A percentile compares a stretch with the other conserved stretches of the same genome.
phyloP scores from a whole-genome alignment of 2,888 invertebrate genomes.

The Argyresthia goedartella region DNA sequence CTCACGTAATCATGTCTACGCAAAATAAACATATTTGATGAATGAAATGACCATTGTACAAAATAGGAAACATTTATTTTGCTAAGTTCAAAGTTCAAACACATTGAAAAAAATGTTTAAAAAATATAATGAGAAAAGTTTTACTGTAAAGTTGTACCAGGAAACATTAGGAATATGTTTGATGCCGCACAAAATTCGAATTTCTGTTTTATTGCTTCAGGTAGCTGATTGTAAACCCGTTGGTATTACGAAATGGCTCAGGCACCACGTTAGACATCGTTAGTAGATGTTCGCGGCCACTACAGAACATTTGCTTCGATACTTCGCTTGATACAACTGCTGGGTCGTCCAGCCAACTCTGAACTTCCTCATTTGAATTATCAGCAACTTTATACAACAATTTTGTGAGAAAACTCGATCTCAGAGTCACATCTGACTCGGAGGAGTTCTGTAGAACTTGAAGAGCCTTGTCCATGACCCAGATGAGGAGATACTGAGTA shows the following conservation, averaged over 20 bases:
- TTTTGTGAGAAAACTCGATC: constrained; percentile 64
- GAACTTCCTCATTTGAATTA: constrained; percentile 49
- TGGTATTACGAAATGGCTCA: constrained; percentile 61
- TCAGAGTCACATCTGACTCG: constrained; percentile 35
- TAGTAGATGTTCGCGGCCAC: constrained; percentile 65
- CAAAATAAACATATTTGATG: too few species aligned
- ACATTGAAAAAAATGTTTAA: too few species aligned
- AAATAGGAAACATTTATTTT: too few species aligned
- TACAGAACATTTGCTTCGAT: constrained; percentile 70
- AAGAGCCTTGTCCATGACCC: constrained; percentile 74
- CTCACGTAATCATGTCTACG: too few species aligned
- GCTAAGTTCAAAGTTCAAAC: too few species aligned
- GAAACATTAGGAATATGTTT: too few species aligned
- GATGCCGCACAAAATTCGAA: background rate
- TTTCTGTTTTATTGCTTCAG: constrained; percentile 36
- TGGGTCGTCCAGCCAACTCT: constrained; percentile 65
- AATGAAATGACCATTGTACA: too few species aligned
- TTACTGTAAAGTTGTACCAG: too few species aligned
- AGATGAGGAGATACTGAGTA: constrained; percentile 68
- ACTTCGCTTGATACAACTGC: constrained; percentile 63
- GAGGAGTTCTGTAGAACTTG: constrained; percentile 48
- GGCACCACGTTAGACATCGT: constrained; percentile 69
- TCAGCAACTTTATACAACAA: constrained; percentile 67
- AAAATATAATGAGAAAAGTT: too few species aligned
- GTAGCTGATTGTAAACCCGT: constrained; percentile 73